These are phyloP conservation scores for Cyclophora albipunctata DNA, from an alignment of 2,888 invertebrate genomes.

Conservation along the genomic window DNA sequence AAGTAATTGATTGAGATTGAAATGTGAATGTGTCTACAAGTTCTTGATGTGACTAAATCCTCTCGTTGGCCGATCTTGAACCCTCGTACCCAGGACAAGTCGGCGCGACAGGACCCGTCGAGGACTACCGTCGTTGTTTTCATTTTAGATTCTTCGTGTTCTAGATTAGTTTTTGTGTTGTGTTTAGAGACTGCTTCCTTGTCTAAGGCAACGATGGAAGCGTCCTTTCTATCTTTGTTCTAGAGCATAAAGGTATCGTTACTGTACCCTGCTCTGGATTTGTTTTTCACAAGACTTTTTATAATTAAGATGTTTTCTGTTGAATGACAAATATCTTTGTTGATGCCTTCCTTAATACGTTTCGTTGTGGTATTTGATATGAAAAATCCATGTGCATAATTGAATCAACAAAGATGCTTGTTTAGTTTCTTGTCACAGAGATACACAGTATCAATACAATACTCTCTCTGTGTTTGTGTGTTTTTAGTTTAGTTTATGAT, in stretches of 20 bases:
- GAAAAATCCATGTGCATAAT: not conserved
- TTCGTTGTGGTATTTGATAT: not conserved
- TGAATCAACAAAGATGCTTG: conserved; percentile 6
- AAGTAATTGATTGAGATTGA: conserved; percentile 12
- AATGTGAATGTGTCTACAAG: conserved; percentile 39
- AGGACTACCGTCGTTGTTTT: conserved; percentile 35
- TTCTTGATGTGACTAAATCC: conserved; percentile 38
- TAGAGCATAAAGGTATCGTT: conserved; percentile 52
- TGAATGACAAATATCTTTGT: conserved; percentile 32
- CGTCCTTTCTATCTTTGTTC: conserved; percentile 22
- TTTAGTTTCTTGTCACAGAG: conserved; percentile 27
- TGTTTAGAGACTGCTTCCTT: conserved; percentile 26
- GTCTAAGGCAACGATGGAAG: conserved; percentile 20
- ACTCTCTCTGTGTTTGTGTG: conserved; percentile 47
- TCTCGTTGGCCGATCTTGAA: conserved; percentile 55
- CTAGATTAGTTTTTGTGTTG: conserved; percentile 39
- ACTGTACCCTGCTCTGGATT: conserved; percentile 44
- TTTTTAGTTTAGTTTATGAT: conserved; percentile 27
- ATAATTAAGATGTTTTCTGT: conserved; percentile 25
- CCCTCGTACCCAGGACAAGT: conserved; percentile 62
- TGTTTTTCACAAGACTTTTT: conserved; percentile 32
- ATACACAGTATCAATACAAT: conserved; percentile 60
- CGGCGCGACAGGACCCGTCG: conserved; percentile 34
- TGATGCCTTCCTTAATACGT: not conserved
- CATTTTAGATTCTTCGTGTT: conserved; percentile 30